Evolutionary conservation across 2,797 vertebrate species (phyloP).

Genomic region (Pampus argenteus): DNA sequence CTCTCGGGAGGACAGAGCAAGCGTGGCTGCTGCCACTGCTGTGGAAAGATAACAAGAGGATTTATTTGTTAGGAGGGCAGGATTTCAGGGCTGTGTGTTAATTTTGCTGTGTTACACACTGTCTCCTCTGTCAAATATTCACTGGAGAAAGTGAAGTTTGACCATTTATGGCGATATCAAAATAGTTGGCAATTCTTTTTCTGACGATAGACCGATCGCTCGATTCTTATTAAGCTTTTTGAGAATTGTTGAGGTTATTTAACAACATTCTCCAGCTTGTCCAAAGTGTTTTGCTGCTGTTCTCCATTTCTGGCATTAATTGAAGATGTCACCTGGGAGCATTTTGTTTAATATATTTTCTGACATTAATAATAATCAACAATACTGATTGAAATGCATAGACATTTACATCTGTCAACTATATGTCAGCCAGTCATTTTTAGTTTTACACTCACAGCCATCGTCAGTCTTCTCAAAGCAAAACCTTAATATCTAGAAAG

Average conservation of each 20-base stretch:
- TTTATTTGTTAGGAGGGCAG: constrained; percentile 66
- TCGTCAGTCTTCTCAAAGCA: background rate
- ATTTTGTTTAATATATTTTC: too few species aligned
- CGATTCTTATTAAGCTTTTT: background rate
- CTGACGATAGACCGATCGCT: too few species aligned
- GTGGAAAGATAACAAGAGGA: constrained; percentile 72
- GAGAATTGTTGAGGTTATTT: background rate
- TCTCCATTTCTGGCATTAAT: background rate
- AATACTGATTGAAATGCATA: background rate
- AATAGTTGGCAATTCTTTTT: too few species aligned
- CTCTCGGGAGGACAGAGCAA: constrained; percentile 58
- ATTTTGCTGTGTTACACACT: constrained; percentile 30
- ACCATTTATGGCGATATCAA: too few species aligned
- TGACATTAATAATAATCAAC: background rate
- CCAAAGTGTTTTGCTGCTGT: background rate
- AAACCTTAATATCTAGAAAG: constrained; percentile 24
- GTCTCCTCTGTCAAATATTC: constrained; percentile 22
- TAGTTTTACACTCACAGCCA: constrained; percentile 7
- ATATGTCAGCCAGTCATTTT: background rate
- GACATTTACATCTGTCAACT: background rate
- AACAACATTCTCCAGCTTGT: too few species aligned
- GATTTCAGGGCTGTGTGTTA: constrained; percentile 56
- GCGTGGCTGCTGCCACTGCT: constrained; percentile 59
- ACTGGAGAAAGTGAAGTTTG: too few species aligned
- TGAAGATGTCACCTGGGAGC: too few species aligned